These are phyloP conservation scores for Salmo trutta DNA, from an alignment of 2,797 vertebrate genomes.

Conservation along the genomic window DNA sequence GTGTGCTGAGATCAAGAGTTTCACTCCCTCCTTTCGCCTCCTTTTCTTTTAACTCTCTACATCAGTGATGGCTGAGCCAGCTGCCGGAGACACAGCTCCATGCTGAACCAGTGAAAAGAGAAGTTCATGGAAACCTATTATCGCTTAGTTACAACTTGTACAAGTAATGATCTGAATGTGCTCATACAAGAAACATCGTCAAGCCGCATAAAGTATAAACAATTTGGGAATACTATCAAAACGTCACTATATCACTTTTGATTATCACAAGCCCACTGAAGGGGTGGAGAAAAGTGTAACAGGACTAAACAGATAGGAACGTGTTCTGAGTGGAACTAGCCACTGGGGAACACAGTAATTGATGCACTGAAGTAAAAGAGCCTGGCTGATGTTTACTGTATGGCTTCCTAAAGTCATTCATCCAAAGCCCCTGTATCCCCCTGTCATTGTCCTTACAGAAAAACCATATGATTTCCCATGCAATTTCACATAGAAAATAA, in stretches of 20 bases:
- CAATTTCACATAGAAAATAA: background rate
- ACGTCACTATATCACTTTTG: background rate
- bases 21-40: slow-evolving; percentile 46
- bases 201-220: background rate
- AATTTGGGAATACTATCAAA: background rate
- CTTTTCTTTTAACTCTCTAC: slow-evolving; percentile 54
- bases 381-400: slow-evolving; percentile 12
- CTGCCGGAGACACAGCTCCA: slow-evolving; percentile 60
- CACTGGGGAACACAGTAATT: slow-evolving; percentile 10
- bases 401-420: slow-evolving; percentile 27
- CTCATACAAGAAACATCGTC: background rate
- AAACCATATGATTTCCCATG: background rate
- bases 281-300: background rate
- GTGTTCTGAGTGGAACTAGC: slow-evolving; percentile 11
- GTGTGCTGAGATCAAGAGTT: slow-evolving; percentile 78
- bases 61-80: slow-evolving; percentile 55
- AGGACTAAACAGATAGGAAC: background rate
- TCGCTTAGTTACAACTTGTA: slow-evolving; percentile 41
- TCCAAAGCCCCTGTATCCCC: slow-evolving; percentile 21
- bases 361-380: slow-evolving; percentile 31
- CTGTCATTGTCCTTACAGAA: background rate
- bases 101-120: background rate
- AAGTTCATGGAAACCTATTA: slow-evolving; percentile 51
- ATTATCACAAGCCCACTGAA: background rate
- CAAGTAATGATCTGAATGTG: background rate